phyloP scores from a whole-genome alignment of 2,888 invertebrate genomes.

The Lamellibrachia columna region DNA sequence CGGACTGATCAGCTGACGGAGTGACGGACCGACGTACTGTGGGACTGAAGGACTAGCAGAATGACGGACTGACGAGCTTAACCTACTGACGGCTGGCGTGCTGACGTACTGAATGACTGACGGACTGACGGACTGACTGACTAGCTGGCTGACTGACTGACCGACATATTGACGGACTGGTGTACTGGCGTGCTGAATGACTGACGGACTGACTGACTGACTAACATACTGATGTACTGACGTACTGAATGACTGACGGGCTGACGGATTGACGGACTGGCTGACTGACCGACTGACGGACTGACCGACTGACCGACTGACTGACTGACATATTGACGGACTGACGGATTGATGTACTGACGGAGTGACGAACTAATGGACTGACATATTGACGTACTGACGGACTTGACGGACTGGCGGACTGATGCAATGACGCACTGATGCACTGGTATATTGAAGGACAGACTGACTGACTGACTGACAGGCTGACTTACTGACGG shows the following conservation, averaged over 20 bases:
- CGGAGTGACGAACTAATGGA: conserved; percentile 33
- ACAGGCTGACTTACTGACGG: background rate
- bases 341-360: conserved; percentile 31
- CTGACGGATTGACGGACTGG: conserved; percentile 31
- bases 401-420: conserved; percentile 34
- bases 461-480: conserved; percentile 38
- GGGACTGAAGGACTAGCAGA: conserved; percentile 33
- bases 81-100: background rate
- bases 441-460: conserved; percentile 22
- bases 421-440: conserved; percentile 25
- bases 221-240: conserved; percentile 26
- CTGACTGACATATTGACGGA: conserved; percentile 22
- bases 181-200: too few species aligned
- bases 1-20: conserved; percentile 30
- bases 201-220: conserved; percentile 27
- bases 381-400: conserved; percentile 31
- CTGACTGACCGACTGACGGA: conserved; percentile 35
- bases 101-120: conserved; percentile 35
- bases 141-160: conserved; percentile 37
- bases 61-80: conserved; percentile 24
- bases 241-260: background rate
- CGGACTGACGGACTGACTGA: conserved; percentile 37
- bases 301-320: conserved; percentile 37
- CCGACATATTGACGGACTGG: conserved; percentile 29
- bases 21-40: conserved; percentile 34